Conservation (phyloP, 37 sponge, comb jelly and placozoan species). For the Hexactinellida sp. region DNA sequence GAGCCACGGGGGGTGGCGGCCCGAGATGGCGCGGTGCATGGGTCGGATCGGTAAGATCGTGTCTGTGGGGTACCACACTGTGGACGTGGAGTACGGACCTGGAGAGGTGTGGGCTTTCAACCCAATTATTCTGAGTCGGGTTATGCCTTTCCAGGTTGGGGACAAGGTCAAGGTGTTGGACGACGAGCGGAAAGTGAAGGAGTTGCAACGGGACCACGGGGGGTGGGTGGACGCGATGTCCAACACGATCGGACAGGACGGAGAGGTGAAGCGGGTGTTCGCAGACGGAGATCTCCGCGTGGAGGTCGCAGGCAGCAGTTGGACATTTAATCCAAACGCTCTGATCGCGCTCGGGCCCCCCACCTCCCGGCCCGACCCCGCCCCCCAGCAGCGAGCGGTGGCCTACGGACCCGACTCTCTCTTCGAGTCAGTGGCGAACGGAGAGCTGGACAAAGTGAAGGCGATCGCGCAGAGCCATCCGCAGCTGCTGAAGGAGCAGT, state of each 20-base stretch:
- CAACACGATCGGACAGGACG: not conserved
- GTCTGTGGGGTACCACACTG: not conserved
- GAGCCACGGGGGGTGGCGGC: not conserved
- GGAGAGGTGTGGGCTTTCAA: not conserved
- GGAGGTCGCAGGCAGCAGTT: not conserved
- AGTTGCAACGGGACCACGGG: not conserved
- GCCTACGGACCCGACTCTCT: not conserved
- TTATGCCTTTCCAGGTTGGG: not conserved
- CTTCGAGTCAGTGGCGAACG: not conserved
- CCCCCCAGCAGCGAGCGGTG: not conserved
- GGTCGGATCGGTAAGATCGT: conserved; percentile 8
- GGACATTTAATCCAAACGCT: conserved; percentile 5
- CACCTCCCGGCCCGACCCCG: not conserved
- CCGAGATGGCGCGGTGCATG: not conserved
- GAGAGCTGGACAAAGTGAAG: not conserved
- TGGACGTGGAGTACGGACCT: not conserved
- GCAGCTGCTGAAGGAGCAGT: not conserved
- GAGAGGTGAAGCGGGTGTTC: conserved; percentile 9
- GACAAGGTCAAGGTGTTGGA: not conserved
- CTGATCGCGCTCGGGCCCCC: not conserved
- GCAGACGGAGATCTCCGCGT: not conserved
- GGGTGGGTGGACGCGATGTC: conserved; percentile 1
- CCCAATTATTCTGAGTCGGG: not conserved
- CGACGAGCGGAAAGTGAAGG: not conserved
- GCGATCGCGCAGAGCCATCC: not conserved